Conservation (phyloP, 2,888 invertebrate species). For the Andrena trimmerana region DNA sequence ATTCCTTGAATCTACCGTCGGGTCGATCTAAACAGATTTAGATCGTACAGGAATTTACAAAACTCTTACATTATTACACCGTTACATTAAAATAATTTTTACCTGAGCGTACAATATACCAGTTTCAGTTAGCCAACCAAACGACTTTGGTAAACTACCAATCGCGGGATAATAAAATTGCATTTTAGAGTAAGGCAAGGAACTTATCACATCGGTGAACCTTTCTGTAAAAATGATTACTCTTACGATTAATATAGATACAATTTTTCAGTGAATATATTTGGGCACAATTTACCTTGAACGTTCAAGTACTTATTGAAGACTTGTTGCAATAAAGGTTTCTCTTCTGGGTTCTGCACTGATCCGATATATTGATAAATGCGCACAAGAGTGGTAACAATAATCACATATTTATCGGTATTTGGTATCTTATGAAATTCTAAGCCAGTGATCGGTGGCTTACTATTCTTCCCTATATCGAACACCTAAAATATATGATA, state of each 20-base stretch:
- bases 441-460: conserved; percentile 94
- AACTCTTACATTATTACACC: not conserved
- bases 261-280: conserved; percentile 32
- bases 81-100: conserved; percentile 66
- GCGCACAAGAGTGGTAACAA: conserved; percentile 93
- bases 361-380: conserved; percentile 95
- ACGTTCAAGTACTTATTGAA: conserved; percentile 92
- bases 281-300: conserved; percentile 86
- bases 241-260: conserved; percentile 8
- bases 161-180: conserved; percentile 91
- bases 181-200: conserved; percentile 91
- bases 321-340: conserved; percentile 92
- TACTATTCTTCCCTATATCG: conserved; percentile 92
- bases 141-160: conserved; percentile 90
- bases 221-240: conserved; percentile 82
- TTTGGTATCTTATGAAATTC: conserved; percentile 92
- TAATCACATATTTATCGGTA: conserved; percentile 91
- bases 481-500: conserved; percentile 89
- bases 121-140: conserved; percentile 95
- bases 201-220: conserved; percentile 91
- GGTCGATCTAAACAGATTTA: conserved; percentile 77
- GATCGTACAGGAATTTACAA: conserved; percentile 7
- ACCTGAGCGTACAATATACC: conserved; percentile 94
- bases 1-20: conserved; percentile 81
- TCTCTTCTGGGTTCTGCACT: conserved; percentile 90